Base-by-base conservation (phyloP, 2,113 vertebrate species). In the Caloenas nicobarica region DNA sequence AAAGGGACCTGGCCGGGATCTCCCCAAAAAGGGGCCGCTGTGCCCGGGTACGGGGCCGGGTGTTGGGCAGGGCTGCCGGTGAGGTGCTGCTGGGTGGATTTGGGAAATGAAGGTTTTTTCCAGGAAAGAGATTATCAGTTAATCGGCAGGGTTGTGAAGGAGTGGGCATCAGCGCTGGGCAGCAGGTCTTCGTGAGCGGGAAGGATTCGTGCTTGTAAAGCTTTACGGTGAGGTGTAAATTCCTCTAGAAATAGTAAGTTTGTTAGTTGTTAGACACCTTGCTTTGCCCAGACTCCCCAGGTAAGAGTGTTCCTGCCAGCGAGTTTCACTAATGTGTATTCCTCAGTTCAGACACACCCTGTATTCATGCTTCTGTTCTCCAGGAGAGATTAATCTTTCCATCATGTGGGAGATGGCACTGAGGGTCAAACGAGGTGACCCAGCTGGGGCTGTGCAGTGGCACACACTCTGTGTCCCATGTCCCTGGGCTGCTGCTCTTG, bases 291-390 rank as follows among this genome's bases (percentile, higher is more conserved):
- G 3, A 4, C 2, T 8, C 4, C 16, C 1, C 2, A 1, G 34
- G 5, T 13, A 7, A 8, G 48, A 16, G 65, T 0, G 6, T 3
- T 12, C 5, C 1, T 8, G 33, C 10, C 53, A 0, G 4, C 0
- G 48, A 4, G 78, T 15, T 3, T 46, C 34, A 0, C 44, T 0
- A 0, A 0, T 2, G 6, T 0, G 6, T 1, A 0, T 5, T 58
- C 34, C 57, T 28, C 4, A 0, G 1, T 2, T 7, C 16, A 5
- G 13, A 6, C 7, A 2, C 14, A 2, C 0, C 19, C 61, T 31
- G 48, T 7, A 0, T 34, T 4, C 3, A 0, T 8, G 19, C 5
- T 15, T 3, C 16, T 3, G 34, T 7, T 29, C 53, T 25, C n/a
- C 25, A 1, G 73, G 29, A 13, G 42, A 16, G 17, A 7, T 51